Evolutionary conservation across 1,140 invertebrate species (phyloP), one percentile per base, ranked within the genome.

Genomic region (Drosophila nebulosa): DNA sequence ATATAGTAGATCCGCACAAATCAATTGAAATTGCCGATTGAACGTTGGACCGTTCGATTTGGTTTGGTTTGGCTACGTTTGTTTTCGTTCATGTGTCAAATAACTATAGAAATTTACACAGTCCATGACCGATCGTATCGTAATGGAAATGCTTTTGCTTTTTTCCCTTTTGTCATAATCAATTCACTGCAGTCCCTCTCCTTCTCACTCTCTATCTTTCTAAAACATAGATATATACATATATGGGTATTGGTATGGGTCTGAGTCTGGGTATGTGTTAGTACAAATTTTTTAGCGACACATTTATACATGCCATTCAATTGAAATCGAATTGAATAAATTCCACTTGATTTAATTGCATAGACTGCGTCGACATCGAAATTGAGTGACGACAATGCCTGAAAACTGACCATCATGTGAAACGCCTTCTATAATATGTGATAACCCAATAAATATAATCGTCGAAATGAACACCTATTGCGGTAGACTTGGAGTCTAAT

Each of bases 321-420:
- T 86, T 88, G 83, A 78, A 86, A 86, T 88, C 69, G 68, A 86
- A 88, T 86, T 68, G 78, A 88, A 86, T 88, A 83, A 88, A 88
- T 86, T 86, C 75, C 68, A 78, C 75, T 83, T 88, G 83, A 86
- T 88, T 86, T 88, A 83, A 89, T 86, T 86, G 83, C 75, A 83
- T 64, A 76, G 68, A 58, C 16, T 16, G 6, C 39, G 14, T 5
- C 39, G 39, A 42, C 14, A 42, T 42, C 39, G 39, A 42, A 46
- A 51, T 55, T 21, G 55, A 72, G 78, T 80, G 78, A 77, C 72
- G 64, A 65, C 78, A 80, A 80, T 76, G 60, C 62, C n/a, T 26
- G 52, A 55, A 30, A 55, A 30, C 14, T 55, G 27, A 51, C 32
- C 22, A 51, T 10, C 2, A 39, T 18, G 51, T 46, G 39, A 46